Evolutionary conservation across 2,113 vertebrate species (phyloP).

Genomic region (Sylvietta virens): DNA sequence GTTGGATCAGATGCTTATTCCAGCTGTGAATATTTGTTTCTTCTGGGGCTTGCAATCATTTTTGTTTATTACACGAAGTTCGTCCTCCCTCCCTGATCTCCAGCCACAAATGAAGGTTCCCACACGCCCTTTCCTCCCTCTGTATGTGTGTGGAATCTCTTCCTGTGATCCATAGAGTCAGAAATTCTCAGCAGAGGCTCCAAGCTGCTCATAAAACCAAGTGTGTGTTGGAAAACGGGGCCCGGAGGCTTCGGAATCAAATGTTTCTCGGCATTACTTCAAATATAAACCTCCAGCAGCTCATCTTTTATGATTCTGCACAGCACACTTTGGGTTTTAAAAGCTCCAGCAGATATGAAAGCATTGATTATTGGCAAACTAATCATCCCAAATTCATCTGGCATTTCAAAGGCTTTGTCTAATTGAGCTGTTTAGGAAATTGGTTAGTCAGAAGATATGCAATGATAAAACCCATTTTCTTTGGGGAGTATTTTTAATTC

Average conservation of each 20-base stretch:
- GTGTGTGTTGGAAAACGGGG: neutral
- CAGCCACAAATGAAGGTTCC: neutral
- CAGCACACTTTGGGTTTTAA: neutral
- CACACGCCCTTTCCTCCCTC: neutral
- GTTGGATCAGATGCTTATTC: neutral
- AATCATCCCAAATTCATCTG: neutral
- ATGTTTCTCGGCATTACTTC: neutral
- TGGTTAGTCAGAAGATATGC: neutral
- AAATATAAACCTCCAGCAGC: neutral
- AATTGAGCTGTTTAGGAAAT: neutral
- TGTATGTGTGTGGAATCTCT: neutral
- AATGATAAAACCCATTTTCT: neutral
- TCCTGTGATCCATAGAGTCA: accelerated
- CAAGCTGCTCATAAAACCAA: neutral
- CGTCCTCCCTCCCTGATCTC: neutral
- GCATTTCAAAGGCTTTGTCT: neutral
- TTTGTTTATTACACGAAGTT: neutral
- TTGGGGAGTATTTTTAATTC: neutral
- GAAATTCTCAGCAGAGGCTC: neutral
- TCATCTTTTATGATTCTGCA: neutral
- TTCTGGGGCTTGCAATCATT: neutral
- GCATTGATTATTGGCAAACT: neutral
- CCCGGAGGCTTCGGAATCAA: neutral
- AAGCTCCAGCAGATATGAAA: neutral
- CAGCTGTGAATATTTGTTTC: neutral